Evolutionary conservation across 30 jellyfish, hydroid and myxozoan genomes (phyloP), one percentile per base, ranked within the genome.

Genomic region (Phacellophora camtschatica): DNA sequence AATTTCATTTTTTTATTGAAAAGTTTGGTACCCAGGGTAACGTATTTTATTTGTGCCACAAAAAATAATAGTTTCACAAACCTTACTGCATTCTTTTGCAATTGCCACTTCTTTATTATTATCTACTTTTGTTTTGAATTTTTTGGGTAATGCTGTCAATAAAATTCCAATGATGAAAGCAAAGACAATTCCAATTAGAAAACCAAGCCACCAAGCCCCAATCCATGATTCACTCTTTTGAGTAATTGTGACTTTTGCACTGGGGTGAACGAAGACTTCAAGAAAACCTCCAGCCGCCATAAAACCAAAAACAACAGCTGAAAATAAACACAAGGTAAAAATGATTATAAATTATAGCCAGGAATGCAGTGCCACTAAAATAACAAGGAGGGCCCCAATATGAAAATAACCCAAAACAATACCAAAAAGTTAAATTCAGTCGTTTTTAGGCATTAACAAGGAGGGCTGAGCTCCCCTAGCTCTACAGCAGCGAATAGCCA

Each of bases 181-280:
- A 27, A 84, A 64, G 3, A 32, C 72, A 0, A 84, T 55, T 27
- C 74, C 82, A 1, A 84, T 24, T 3, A 84, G 84, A 35, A 84
- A 71, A 1, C 95, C 95, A 7, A 84, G 66, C 95, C 95, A 84
- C 95, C 95, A 84, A 1, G 95, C 95, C 1, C 95, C 95, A 18
- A 84, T 49, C 95, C 95, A 84, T 2, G 77, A 63, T 0, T 84
- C 56, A 63, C 81, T 63, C 49, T 72, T 50, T 15, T 68, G 56
- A 5, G 72, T 71, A 16, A 84, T 71, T 65, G 20, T 71, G 3
- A 72, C 83, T 0, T 53, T 0, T 2, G 62, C 79, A 39, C 59
- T 73, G 20, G 95, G 95, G 36, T 84, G 88, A 23, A 84, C 95
- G 33, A 84, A 84, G 30, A 72, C 72, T 5, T 58, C 37, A 6